Percentiles rank a stretch among this genome's conserved stretches.
phyloP scores from a whole-genome alignment of 2,797 vertebrate genomes.

The Gobionotothen gibberifrons region DNA sequence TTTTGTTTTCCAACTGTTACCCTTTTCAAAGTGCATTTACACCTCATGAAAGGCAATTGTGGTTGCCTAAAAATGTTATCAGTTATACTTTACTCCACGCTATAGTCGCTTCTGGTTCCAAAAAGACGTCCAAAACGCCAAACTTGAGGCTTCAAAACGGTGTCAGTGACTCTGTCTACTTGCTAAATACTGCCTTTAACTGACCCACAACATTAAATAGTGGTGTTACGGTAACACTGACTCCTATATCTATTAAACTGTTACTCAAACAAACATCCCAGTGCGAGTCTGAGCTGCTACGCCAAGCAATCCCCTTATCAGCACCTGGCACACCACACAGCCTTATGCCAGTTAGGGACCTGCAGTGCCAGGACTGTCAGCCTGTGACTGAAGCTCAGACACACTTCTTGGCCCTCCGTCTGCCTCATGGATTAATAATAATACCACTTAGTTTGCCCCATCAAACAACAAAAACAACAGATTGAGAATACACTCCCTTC shows the following conservation, averaged over 20 bases:
- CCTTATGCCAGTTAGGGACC: slow-evolving; percentile 65
- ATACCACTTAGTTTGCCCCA: slow-evolving; percentile 18
- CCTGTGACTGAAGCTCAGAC: slow-evolving; percentile 50
- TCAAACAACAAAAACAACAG: slow-evolving; percentile 23
- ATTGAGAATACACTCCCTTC: slow-evolving; percentile 24
- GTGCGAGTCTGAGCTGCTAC: slow-evolving; percentile 55
- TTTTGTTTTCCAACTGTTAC: too few relatives aligned
- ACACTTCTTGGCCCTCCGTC: slow-evolving; percentile 33
- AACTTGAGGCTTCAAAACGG: too few relatives aligned
- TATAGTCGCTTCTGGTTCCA: too few relatives aligned
- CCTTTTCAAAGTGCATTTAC: too few relatives aligned
- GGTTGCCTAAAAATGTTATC: too few relatives aligned
- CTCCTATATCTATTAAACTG: slow-evolving; percentile 51
- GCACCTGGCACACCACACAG: slow-evolving; percentile 76
- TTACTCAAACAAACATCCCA: slow-evolving; percentile 58
- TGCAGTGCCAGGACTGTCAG: slow-evolving; percentile 59
- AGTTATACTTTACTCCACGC: too few relatives aligned
- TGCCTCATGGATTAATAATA: slow-evolving; percentile 47
- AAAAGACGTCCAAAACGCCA: too few relatives aligned
- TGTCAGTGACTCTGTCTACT: too few relatives aligned
- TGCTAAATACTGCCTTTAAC: too few relatives aligned
- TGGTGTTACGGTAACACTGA: slow-evolving; percentile 46
- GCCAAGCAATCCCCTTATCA: slow-evolving; percentile 83
- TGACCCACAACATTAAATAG: slow-evolving; percentile 45
- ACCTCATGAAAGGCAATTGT: too few relatives aligned